Evolutionary conservation across 2,113 vertebrate genomes (phyloP), one percentile per base, ranked within the genome.

Genomic region (Brachypteracias leptosomus): DNA sequence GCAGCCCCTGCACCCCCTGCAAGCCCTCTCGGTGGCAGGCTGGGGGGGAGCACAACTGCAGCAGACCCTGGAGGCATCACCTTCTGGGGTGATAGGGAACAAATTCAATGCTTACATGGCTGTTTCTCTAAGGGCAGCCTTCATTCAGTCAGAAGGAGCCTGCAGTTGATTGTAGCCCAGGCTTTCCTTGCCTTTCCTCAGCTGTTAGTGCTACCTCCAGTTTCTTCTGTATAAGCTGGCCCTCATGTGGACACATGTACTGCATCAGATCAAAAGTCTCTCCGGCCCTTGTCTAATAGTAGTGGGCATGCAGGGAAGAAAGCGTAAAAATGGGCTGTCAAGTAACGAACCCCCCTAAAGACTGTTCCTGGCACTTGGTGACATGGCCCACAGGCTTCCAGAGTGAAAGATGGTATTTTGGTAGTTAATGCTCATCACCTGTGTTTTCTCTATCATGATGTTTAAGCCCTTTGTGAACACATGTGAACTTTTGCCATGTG

Each of bases 1-100:
- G 36, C 51, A 38, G 73, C 26, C 17, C 42, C 44, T 1, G 5
- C 3, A 10, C 4, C 3, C 0, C 2, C 51, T 47, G 54, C 33
- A 85, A 40, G 36, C 28, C 5, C 14, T 67, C 29, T 21, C 1
- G 0, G 35, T 1, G 9, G 8, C 38, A 77, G 28, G 49, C 33
- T 63, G 31, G 31, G 17, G 4, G 19, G 22, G n/a, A n/a, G 26
- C 4, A 28, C 2, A 38, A 52, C 13, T 58, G 6, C 9, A 18
- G 3, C 14, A 29, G 42, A 13, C 47, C 47, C 31, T 11, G 17
- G n/a, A 49, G 33, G n/a, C 7, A 63, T 46, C 5, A 0, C 44
- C 21, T 35, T 19, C 6, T 40, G 26, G 40, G 35, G 16, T 35
- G 11, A 16, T 13, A 38, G 54, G 8, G 40, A 59, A n/a, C 11